phyloP scores from a whole-genome alignment of 2,888 invertebrate species.

The Ophraella communa region DNA sequence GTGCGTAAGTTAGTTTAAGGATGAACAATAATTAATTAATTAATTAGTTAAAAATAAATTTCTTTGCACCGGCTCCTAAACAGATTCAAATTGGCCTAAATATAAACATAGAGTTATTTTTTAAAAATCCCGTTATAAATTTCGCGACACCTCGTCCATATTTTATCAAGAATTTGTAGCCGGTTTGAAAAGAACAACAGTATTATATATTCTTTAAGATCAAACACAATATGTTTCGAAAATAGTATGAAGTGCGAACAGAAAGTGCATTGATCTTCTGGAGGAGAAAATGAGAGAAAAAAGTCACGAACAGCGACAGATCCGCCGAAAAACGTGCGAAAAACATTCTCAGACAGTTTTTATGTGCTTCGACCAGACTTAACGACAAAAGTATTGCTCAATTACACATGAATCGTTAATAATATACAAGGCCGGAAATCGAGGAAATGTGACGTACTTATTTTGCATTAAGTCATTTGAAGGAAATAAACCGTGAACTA shows the following conservation, averaged over 20 bases:
- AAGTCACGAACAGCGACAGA: conserved; percentile 6
- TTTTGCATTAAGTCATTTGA: not conserved
- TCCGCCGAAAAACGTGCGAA: conserved; percentile 27
- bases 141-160: not conserved
- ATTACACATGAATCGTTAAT: conserved; percentile 31
- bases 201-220: not conserved
- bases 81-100: not conserved
- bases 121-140: not conserved
- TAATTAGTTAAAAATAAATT: too few species aligned
- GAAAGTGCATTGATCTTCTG: conserved; percentile 14
- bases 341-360: conserved; percentile 38
- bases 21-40: too few species aligned
- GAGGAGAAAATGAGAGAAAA: conserved; percentile 9
- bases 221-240: conserved; percentile 17
- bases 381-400: conserved; percentile 41
- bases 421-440: conserved; percentile 22
- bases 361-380: conserved; percentile 34
- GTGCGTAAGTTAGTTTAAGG: too few species aligned
- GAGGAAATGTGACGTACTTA: too few species aligned
- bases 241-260: conserved; percentile 5
- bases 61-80: too few species aligned
- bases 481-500: not conserved
- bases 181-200: not conserved
- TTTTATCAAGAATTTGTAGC: not conserved
- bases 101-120: not conserved